phyloP scores from a whole-genome alignment of 2,888 invertebrate species.

The Microplitis manilae region DNA sequence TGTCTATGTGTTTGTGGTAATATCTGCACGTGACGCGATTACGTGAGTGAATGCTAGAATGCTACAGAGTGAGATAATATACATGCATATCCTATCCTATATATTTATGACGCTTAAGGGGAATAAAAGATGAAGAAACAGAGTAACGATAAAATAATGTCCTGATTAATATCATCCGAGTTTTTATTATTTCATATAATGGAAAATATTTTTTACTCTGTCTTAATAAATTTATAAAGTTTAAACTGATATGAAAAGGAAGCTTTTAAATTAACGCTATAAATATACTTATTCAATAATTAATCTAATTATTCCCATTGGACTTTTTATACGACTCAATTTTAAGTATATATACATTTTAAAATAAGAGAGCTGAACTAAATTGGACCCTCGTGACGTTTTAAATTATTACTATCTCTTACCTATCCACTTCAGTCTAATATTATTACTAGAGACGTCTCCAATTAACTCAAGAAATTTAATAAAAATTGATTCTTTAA shows the following conservation, averaged over 20 bases:
- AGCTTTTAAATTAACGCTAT: background rate
- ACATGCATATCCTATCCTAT: background rate
- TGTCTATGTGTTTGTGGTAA: slow-evolving; percentile 36
- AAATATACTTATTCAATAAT: background rate
- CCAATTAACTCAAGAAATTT: too few species aligned
- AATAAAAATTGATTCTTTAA: background rate
- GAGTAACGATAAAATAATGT: too few species aligned
- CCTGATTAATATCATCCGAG: too few species aligned
- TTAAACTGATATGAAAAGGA: slow-evolving; percentile 38
- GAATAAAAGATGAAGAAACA: too few species aligned
- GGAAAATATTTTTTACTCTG: too few species aligned
- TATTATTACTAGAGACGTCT: background rate
- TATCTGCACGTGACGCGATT: slow-evolving; percentile 45
- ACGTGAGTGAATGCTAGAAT: slow-evolving; percentile 36
- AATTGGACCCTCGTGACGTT: background rate
- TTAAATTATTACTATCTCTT: background rate
- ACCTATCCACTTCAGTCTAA: background rate
- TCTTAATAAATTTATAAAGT: slow-evolving; percentile 38
- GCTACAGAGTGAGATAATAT: slow-evolving; percentile 24
- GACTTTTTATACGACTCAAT: background rate
- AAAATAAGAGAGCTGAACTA: background rate
- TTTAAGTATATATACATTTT: background rate
- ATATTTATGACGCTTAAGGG: too few species aligned
- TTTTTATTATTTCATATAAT: too few species aligned
- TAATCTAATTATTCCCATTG: background rate